Base-by-base conservation (phyloP, 2,888 invertebrate genomes). In the Priocnemis perturbator region DNA sequence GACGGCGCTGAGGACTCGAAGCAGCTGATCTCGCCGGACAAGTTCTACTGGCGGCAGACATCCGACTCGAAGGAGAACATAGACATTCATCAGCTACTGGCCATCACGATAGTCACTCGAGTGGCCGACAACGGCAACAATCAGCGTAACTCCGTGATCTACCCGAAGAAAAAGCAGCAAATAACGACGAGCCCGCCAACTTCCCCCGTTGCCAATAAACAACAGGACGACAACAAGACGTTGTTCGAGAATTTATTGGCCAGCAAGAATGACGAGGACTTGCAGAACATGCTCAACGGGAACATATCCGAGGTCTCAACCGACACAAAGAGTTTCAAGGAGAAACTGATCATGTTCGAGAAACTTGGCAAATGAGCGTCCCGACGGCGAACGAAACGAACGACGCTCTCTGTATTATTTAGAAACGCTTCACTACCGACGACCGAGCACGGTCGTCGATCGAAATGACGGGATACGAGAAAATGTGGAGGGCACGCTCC, bases 241-340 rank as follows among this genome's bases (percentile, higher is more conserved):
- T 68, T 88, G 37, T 86, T 86, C 59, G 87, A 86, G 64, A 87
- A 87, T 76, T 77, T 88, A 15, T 73, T 88, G 26, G 77, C 83
- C 21, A 84, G 78, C 57, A 88, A 87, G 62, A 88, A 87, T 70
- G 86, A 89, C 77, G 88, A 89, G 73, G 88, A 89, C 68, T 61
- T 89, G 57, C 89, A 89, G 56, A 89, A 89, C 60, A 89, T 89
- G 88, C 79, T 89, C 11, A 89, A 89, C 58, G 89, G 89, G 44
- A 89, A 89, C 71, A 88, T 89, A 84, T 89, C 89, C 55, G 89
- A 89, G 52, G 88, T 89, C 26, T 87, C 88, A 37, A 88, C 87
- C 15, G 87, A 88, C 71, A 89, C 88, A 4, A 89, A 87, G 62
- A 89, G 88, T 72, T 89, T 89, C 66, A 89, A 88, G 37, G 89